Evolutionary conservation across 2,113 vertebrate genomes (phyloP).

Genomic region (Callipepla squamata): DNA sequence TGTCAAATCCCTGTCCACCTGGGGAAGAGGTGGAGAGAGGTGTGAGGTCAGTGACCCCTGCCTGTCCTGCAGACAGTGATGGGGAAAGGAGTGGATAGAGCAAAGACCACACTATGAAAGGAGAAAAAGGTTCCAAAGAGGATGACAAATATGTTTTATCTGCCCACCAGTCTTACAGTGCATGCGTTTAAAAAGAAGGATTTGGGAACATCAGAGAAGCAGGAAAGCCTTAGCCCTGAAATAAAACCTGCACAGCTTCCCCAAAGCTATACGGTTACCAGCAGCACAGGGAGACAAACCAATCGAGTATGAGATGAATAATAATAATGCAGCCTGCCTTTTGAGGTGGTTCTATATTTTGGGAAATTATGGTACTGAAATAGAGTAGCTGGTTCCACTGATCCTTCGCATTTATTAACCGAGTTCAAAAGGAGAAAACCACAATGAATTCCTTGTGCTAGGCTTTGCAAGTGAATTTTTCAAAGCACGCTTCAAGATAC

Average conservation of each 20-base stretch:
- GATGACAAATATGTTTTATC: not conserved
- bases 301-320: not conserved
- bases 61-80: not conserved
- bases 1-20: not conserved
- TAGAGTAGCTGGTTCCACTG: not conserved
- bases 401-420: not conserved
- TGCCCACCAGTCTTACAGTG: not conserved
- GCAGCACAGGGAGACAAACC: not conserved
- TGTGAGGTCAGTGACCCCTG: not conserved
- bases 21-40: not conserved
- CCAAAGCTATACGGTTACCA: not conserved
- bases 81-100: not conserved
- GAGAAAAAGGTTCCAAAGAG: not conserved
- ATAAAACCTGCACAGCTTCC: not conserved
- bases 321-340: not conserved
- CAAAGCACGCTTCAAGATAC: not conserved
- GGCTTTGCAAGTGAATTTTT: conserved; percentile 3
- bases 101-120: not conserved
- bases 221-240: not conserved
- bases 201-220: accelerated
- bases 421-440: not conserved
- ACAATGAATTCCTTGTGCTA: not conserved
- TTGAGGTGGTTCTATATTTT: not conserved
- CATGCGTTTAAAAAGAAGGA: not conserved
- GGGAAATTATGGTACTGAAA: not conserved